These are phyloP conservation scores for Parazoanthus atlanticus DNA, from an alignment of 92 coral and sea anemone species.

Conservation along the genomic window DNA sequence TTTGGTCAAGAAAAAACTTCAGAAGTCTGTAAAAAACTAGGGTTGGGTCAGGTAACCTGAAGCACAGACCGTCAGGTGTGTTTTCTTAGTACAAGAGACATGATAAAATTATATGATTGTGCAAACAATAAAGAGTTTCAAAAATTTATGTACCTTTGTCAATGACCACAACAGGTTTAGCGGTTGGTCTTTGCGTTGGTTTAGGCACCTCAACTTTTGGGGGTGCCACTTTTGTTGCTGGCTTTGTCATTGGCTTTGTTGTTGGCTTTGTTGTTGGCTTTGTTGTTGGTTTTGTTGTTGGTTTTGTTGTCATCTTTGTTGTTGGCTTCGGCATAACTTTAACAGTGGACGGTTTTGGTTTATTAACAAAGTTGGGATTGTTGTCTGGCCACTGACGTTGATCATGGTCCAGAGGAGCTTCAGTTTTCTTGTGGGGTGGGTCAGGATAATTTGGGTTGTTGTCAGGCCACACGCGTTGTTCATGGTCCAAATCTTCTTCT, in stretches of 20 bases:
- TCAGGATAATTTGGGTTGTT: slow-evolving; percentile 87
- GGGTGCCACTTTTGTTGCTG: slow-evolving; percentile 29
- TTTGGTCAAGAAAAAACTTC: too few relatives aligned
- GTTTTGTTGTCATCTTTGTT: slow-evolving; percentile 33
- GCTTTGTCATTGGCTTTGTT: too few relatives aligned
- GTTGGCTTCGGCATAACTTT: slow-evolving; percentile 49
- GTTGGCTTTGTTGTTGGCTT: slow-evolving; percentile 34
- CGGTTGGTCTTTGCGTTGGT: slow-evolving; percentile 21
- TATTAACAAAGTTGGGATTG: slow-evolving; percentile 14
- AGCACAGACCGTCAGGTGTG: too few relatives aligned
- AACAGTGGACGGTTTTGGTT: not conserved
- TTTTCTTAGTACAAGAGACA: not conserved
- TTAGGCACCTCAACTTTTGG: slow-evolving; percentile 36
- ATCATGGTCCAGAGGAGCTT: slow-evolving; percentile 36
- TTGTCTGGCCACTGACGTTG: slow-evolving; percentile 31
- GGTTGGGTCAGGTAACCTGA: too few relatives aligned
- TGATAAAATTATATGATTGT: not conserved
- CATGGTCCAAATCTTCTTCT: slow-evolving; percentile 43
- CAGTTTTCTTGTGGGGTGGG: slow-evolving; percentile 41
- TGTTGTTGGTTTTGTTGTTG: slow-evolving; percentile 28
- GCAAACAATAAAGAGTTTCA: not conserved
- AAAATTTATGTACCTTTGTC: slow-evolving; percentile 10
- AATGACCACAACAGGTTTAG: slow-evolving; percentile 20
- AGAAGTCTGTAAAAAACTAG: too few relatives aligned
- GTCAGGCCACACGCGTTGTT: slow-evolving; percentile 64